These are phyloP conservation scores for Neogobius melanostomus DNA, from an alignment of 2,113 vertebrate species.

Conservation along the genomic window DNA sequence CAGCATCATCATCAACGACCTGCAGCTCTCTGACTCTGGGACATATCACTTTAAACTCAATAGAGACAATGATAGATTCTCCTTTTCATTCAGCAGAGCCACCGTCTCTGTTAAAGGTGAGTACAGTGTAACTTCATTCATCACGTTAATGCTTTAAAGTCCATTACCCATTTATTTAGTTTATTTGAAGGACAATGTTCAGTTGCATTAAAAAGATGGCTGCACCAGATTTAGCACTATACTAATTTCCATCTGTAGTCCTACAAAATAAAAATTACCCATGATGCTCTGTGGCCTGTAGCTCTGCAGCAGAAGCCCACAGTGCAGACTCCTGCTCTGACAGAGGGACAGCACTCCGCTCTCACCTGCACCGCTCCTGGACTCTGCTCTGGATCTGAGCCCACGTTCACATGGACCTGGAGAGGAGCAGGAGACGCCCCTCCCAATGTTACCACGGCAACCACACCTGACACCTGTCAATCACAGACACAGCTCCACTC, in stretches of 20 bases:
- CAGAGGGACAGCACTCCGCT: slow-evolving; percentile 28
- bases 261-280: too few relatives aligned
- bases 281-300: too few relatives aligned
- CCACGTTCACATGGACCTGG: slow-evolving; percentile 44
- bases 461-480: slow-evolving; percentile 2
- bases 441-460: slow-evolving; percentile 11
- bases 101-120: too few relatives aligned
- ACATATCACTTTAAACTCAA: slow-evolving; percentile 45
- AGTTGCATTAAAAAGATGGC: too few relatives aligned
- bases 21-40: slow-evolving; percentile 48
- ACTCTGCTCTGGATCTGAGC: slow-evolving; percentile 48
- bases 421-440: not conserved
- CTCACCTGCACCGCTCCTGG: slow-evolving; percentile 55
- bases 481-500: not conserved
- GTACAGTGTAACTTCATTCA: too few relatives aligned
- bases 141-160: too few relatives aligned
- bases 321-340: slow-evolving; percentile 15
- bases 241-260: too few relatives aligned
- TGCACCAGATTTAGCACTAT: too few relatives aligned
- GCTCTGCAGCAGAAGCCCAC: too few relatives aligned
- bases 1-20: slow-evolving; percentile 53
- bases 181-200: too few relatives aligned
- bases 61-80: not conserved
- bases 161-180: too few relatives aligned
- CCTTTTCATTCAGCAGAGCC: not conserved